phyloP scores from a whole-genome alignment of 2,888 invertebrate genomes.

The Sarcophaga rosellei region DNA sequence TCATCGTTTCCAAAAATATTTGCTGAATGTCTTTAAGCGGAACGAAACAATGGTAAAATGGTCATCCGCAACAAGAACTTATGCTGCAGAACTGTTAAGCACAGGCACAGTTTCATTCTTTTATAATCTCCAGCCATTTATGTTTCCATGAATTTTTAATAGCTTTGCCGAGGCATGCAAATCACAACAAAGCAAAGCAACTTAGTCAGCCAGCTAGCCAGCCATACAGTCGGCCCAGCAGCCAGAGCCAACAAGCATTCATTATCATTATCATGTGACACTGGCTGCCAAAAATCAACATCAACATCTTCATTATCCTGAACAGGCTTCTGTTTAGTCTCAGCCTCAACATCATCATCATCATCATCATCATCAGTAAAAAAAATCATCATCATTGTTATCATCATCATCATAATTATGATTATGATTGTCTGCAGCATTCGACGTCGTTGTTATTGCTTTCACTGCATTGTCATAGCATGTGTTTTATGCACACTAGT shows the following conservation, averaged over 20 bases:
- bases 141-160: conserved; percentile 52
- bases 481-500: conserved; percentile 48
- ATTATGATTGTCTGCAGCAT: neutral
- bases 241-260: no score
- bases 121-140: conserved; percentile 2
- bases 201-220: neutral
- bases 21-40: conserved; percentile 55
- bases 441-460: neutral
- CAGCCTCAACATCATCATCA: conserved; percentile 25
- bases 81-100: conserved; percentile 54
- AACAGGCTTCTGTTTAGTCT: conserved; percentile 1
- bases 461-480: conserved; percentile 54
- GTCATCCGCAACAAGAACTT: conserved; percentile 77
- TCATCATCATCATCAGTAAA: neutral
- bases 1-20: conserved; percentile 13
- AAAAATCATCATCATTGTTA: neutral
- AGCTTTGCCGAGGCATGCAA: conserved; percentile 47
- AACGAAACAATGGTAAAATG: conserved; percentile 78
- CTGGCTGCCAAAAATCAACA: conserved; percentile 9
- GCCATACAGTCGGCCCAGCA: neutral
- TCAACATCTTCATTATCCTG: conserved; percentile 31
- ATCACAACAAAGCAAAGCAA: no score
- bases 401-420: neutral
- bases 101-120: neutral
- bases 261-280: neutral